These are phyloP conservation scores for Grus americana DNA, from an alignment of 2,113 vertebrate species.

Conservation along the genomic window DNA sequence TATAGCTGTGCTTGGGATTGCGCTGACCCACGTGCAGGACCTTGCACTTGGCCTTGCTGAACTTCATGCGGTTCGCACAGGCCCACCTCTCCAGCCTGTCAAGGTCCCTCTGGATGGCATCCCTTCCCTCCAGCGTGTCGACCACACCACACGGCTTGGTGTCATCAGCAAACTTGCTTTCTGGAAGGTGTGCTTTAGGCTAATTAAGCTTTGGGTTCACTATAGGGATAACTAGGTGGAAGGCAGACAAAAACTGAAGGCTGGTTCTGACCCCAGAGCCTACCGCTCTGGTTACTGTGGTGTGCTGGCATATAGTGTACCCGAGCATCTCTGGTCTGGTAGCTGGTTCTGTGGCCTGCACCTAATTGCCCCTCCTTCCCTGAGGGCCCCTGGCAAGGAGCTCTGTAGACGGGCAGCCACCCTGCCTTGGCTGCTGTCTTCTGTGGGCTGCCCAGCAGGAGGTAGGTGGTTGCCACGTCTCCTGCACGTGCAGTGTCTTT, in stretches of 20 bases:
- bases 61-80: no score
- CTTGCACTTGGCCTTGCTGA: no score
- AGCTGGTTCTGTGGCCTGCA: neutral
- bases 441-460: neutral
- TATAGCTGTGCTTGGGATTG: no score
- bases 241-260: neutral
- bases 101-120: no score
- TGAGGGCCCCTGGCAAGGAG: neutral
- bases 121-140: no score
- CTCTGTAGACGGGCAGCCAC: neutral
- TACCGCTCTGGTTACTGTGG: neutral
- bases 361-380: neutral
- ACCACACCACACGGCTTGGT: no score
- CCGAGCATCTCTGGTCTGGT: rapidly evolving
- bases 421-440: neutral
- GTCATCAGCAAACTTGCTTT: neutral
- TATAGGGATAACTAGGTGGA: neutral
- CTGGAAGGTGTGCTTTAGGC: neutral
- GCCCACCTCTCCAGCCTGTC: no score
- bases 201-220: neutral
- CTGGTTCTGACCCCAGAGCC: neutral
- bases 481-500: neutral
- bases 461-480: neutral
- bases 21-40: no score
- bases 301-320: neutral